These are phyloP conservation scores for Brachionus paranguensis DNA, from an alignment of 1,140 invertebrate species.

Conservation along the genomic window DNA sequence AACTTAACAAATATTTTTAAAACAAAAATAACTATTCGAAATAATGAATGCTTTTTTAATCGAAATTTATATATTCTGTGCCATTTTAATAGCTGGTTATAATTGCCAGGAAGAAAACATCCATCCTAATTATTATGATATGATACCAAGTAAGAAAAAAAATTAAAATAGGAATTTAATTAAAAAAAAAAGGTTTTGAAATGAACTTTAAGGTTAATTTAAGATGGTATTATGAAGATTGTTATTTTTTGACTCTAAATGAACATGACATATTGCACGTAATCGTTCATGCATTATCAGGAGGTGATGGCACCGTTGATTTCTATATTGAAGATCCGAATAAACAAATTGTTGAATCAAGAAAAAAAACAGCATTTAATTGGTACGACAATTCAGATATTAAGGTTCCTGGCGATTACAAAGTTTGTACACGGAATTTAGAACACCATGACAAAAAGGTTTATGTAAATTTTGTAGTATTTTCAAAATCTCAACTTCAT, in stretches of 20 bases:
- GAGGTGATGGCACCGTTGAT: conserved; percentile 4
- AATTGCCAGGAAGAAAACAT: neutral
- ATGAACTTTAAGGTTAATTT: conserved; percentile 33
- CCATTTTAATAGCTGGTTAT: neutral
- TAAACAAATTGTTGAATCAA: neutral
- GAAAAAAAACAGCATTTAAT: neutral
- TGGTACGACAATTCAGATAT: conserved; percentile 37
- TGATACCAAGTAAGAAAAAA: conserved; percentile 1
- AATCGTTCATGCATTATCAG: conserved; percentile 5
- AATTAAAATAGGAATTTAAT: neutral
- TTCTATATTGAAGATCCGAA: conserved; percentile 23
- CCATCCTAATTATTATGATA: neutral
- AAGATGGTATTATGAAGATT: conserved; percentile 24
- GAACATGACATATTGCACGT: conserved; percentile 6
- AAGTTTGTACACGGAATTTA: neutral
- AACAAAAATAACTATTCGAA: neutral
- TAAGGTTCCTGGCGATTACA: conserved; percentile 6
- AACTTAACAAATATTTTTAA: neutral
- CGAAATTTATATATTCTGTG: neutral
- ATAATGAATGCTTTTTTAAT: neutral
- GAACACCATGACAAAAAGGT: conserved; percentile 26
- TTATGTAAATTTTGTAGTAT: neutral
- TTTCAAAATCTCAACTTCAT: neutral
- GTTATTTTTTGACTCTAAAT: neutral
- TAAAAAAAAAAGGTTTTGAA: neutral